Conservation (phyloP, 2,797 vertebrate species). For the Sebastes itinus region DNA sequence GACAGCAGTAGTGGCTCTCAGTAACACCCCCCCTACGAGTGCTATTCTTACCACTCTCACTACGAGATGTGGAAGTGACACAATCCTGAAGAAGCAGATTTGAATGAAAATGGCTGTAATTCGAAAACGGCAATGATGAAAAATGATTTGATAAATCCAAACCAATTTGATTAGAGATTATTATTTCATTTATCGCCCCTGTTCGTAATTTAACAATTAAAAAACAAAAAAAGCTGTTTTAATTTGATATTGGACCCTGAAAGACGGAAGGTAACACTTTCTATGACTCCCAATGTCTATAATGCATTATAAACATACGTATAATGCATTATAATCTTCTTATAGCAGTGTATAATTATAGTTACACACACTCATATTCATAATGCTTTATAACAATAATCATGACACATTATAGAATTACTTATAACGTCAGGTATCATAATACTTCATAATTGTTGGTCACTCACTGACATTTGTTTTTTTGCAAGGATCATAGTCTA, state of each 20-base stretch:
- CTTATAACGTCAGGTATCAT: too few relatives aligned
- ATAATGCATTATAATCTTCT: neutral
- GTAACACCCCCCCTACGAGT: constrained; percentile 32
- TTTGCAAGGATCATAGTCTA: too few relatives aligned
- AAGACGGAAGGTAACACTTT: neutral
- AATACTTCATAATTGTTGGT: too few relatives aligned
- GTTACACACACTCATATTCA: neutral
- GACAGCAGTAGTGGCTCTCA: constrained; percentile 16
- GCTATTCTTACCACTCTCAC: constrained; percentile 28
- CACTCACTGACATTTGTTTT: too few relatives aligned
- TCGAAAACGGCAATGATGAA: neutral
- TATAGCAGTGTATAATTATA: neutral
- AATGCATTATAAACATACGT: neutral
- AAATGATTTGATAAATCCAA: neutral
- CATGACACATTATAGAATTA: too few relatives aligned
- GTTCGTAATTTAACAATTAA: neutral
- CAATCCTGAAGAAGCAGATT: neutral
- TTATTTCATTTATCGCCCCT: neutral
- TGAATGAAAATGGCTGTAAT: too few relatives aligned
- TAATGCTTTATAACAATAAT: neutral
- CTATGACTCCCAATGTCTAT: neutral
- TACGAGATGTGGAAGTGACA: constrained; percentile 14
- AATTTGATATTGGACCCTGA: too few relatives aligned
- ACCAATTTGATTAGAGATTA: neutral
- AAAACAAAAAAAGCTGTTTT: neutral